Conservation (phyloP, 2,888 invertebrate species). For the Pardosa pseudoannulata region DNA sequence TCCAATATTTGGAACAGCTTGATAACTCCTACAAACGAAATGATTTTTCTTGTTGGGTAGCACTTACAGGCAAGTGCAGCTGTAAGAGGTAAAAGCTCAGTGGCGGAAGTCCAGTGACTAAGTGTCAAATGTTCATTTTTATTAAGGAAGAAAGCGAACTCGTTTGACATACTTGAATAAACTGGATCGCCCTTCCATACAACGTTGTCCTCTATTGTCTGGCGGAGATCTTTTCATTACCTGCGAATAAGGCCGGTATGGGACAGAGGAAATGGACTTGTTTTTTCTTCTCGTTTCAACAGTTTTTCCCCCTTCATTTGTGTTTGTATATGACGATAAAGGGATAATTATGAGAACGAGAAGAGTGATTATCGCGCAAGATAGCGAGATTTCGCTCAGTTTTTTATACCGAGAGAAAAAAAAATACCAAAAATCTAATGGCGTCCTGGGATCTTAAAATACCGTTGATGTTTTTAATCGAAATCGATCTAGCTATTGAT, state of each 20-base stretch:
- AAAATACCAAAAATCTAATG: too few species aligned
- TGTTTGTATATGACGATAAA: background rate
- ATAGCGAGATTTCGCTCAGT: too few species aligned
- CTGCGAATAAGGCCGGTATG: background rate
- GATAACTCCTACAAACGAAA: too few species aligned
- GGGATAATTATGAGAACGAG: background rate
- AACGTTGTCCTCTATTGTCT: background rate
- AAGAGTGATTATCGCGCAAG: background rate
- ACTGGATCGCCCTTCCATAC: background rate
- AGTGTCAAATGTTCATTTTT: background rate
- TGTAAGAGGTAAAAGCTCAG: background rate
- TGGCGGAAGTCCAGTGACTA: background rate
- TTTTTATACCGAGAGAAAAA: too few species aligned
- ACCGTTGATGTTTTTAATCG: too few species aligned
- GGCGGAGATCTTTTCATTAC: background rate
- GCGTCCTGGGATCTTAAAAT: too few species aligned
- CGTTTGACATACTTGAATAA: constrained; percentile 1
- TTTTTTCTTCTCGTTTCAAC: background rate
- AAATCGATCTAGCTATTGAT: too few species aligned
- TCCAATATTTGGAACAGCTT: too few species aligned
- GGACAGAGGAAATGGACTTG: background rate
- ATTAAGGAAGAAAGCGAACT: constrained; percentile 1
- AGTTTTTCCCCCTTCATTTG: too few species aligned
- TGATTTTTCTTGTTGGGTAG: too few species aligned
- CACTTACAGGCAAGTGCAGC: too few species aligned